Evolutionary conservation across 2,113 vertebrate genomes (phyloP).

Genomic region (Prinia subflava): DNA sequence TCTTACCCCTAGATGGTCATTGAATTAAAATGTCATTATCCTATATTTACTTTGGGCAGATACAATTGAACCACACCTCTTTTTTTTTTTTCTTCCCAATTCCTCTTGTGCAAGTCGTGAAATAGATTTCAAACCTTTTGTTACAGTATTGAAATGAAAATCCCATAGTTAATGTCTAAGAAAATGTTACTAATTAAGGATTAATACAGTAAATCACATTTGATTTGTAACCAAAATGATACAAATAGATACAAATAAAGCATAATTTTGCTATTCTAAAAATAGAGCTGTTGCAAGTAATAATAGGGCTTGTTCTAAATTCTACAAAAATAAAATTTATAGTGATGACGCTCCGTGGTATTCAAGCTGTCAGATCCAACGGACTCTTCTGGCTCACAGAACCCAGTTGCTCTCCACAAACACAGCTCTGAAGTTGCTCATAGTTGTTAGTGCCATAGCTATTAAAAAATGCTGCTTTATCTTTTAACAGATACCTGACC

Average conservation of each 20-base stretch:
- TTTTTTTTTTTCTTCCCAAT: background rate
- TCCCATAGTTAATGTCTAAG: background rate
- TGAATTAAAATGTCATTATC: background rate
- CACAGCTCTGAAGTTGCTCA: background rate
- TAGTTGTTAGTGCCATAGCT: rapidly evolving
- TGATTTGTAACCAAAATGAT: background rate
- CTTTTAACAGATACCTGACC: background rate
- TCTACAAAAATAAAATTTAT: background rate
- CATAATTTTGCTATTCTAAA: background rate
- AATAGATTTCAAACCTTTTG: background rate
- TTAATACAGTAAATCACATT: background rate
- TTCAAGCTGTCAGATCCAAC: background rate
- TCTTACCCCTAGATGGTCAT: background rate
- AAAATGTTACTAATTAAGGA: background rate
- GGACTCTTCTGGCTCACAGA: background rate
- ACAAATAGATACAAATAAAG: background rate
- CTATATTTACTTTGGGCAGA: background rate
- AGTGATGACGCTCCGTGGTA: background rate
- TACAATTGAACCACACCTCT: background rate
- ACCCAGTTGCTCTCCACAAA: background rate
- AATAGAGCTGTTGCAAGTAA: background rate
- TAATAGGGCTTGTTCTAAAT: background rate
- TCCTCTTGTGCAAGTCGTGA: background rate
- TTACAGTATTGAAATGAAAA: background rate
- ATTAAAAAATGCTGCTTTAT: background rate